A percentile compares a stretch with the other conserved stretches of the same genome.
These are phyloP conservation scores for Idaea dimidiata DNA, from an alignment of 2,888 invertebrate species.

Conservation along the genomic window DNA sequence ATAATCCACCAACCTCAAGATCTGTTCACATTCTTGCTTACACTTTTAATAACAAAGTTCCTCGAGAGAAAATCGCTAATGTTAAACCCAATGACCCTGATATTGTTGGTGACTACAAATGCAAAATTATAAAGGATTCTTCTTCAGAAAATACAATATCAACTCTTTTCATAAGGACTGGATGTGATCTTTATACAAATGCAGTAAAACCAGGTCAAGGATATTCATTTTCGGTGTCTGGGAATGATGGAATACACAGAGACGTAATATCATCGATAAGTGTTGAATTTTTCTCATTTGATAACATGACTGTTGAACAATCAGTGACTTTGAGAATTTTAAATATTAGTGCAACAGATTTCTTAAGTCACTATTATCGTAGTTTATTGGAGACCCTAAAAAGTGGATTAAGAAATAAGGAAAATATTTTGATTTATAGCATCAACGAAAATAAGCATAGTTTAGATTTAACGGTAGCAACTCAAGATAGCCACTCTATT, in stretches of 20 bases:
- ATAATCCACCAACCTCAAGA: constrained; percentile 92
- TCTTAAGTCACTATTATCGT: constrained; percentile 88
- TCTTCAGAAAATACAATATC: constrained; percentile 80
- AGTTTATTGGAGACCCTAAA: constrained; percentile 87
- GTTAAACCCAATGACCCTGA: constrained; percentile 96
- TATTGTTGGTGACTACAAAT: constrained; percentile 92
- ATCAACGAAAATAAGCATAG: constrained; percentile 84
- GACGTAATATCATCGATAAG: constrained; percentile 93
- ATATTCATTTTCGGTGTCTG: constrained; percentile 89
- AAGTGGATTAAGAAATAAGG: constrained; percentile 82
- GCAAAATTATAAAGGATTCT: constrained; percentile 87
- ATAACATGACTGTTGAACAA: constrained; percentile 90
- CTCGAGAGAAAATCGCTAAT: constrained; percentile 92
- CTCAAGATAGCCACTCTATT: constrained; percentile 81
- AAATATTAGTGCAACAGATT: constrained; percentile 87
- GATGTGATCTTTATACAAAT: constrained; percentile 90
- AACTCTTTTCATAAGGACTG: constrained; percentile 85
- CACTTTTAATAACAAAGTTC: constrained; percentile 87
- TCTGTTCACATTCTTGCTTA: constrained; percentile 90
- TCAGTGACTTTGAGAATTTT: constrained; percentile 88
- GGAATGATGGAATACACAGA: constrained; percentile 93
- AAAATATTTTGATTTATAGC: constrained; percentile 86
- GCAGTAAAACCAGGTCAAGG: constrained; percentile 86
- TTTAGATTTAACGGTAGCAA: constrained; percentile 87
- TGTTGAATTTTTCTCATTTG: constrained; percentile 90